Conservation (phyloP, 1,140 invertebrate genomes). For the Scaptomyza graminum region DNA sequence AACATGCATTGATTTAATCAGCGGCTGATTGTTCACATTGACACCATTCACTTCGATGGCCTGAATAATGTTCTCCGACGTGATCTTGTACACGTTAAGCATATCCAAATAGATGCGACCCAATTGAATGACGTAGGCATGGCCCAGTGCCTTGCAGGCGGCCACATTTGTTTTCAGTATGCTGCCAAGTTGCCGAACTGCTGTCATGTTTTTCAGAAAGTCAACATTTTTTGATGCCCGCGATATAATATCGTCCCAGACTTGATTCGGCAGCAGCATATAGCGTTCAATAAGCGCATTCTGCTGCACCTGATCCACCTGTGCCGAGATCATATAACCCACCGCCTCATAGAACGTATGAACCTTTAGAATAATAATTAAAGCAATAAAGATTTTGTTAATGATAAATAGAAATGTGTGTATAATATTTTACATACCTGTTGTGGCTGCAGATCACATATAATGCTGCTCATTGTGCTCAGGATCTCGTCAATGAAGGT, state of each 20-base stretch:
- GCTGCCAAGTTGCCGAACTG: constrained; percentile 98
- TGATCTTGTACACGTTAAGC: constrained; percentile 99
- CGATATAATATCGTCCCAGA: constrained; percentile 99
- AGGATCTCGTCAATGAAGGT: constrained; percentile 99
- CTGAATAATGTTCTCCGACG: constrained; percentile 99
- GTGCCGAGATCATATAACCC: constrained; percentile 99
- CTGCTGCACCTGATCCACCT: constrained; percentile 94
- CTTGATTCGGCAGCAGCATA: constrained; percentile 98
- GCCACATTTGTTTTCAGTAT: constrained; percentile 99
- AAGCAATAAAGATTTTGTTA: background rate
- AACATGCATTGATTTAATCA: constrained; percentile 99
- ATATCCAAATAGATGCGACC: constrained; percentile 99
- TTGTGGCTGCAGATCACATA: constrained; percentile 98
- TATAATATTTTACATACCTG: constrained; percentile 86
- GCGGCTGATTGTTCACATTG: constrained; percentile 97
- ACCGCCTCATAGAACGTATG: constrained; percentile 99
- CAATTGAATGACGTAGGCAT: constrained; percentile 97
- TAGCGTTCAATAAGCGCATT: constrained; percentile 98
- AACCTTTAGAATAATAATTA: constrained; percentile 87
- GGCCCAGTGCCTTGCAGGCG: constrained; percentile 98
- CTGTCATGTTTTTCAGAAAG: constrained; percentile 97
- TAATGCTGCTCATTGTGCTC: constrained; percentile 97
- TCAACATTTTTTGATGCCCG: constrained; percentile 98
- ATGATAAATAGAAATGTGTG: background rate
- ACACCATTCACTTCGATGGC: constrained; percentile 98